Conservation (phyloP, 2,888 invertebrate genomes). For the Sturmia bella region DNA sequence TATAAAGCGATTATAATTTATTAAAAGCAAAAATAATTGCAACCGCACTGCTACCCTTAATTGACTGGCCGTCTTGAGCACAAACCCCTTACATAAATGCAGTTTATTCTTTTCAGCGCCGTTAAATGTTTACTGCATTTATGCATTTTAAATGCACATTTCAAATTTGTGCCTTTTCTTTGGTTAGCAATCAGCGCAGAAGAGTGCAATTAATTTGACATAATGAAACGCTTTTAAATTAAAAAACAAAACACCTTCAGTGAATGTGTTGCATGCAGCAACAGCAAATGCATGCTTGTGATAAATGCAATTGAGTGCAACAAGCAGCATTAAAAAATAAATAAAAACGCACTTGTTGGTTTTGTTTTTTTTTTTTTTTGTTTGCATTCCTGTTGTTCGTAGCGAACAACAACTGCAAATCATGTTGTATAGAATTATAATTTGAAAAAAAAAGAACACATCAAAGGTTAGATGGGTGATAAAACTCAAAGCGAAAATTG, state of each 20-base stretch:
- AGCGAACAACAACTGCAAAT: conserved; percentile 17
- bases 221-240: conserved; percentile 62
- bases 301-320: conserved; percentile 57
- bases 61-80: not conserved
- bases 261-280: conserved; percentile 37
- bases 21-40: not conserved
- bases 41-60: conserved; percentile 11
- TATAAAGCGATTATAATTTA: not conserved
- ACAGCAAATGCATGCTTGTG: conserved; percentile 29
- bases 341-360: conserved; percentile 58
- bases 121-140: conserved; percentile 24
- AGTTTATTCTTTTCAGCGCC: not conserved
- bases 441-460: conserved; percentile 14
- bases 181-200: not conserved
- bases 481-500: conserved; percentile 67
- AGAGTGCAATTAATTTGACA: conserved; percentile 47
- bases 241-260: conserved; percentile 60
- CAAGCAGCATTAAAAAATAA: conserved; percentile 21
- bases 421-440: conserved; percentile 7
- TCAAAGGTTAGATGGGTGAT: conserved; percentile 63
- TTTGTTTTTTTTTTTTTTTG: conserved; percentile 1
- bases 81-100: conserved; percentile 2
- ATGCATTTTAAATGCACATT: conserved; percentile 48
- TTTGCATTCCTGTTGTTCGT: not conserved
- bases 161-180: conserved; percentile 5